Evolutionary conservation across 2,797 vertebrate genomes (phyloP), one percentile per base, ranked within the genome.

Genomic region (Chromobotia macracanthus): DNA sequence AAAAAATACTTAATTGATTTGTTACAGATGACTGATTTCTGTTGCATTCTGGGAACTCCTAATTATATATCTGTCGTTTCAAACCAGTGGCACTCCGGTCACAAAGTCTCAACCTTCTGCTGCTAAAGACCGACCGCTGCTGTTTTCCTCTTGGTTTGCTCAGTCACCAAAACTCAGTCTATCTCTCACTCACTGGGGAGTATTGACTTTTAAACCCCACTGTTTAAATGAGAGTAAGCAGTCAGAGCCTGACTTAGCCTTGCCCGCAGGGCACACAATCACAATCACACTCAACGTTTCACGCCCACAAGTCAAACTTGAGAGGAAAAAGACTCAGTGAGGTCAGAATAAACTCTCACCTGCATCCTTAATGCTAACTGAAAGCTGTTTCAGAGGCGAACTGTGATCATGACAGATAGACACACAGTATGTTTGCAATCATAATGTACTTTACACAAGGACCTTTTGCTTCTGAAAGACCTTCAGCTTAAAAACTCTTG

Each of bases 151-250:
- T 56, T 41, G n/a, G 18, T 55, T 65, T 66, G 21, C 12, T 77
- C 25, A 55, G 70, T 51, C 69, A 13, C 77, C 86, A 87, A 86
- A 75, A 82, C 80, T 90, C 82, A 69, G 80, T 88, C 88, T 63
- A 88, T 91, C 84, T 86, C 85, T 86, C 86, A 86, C 82, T 85
- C 51, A 58, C 76, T 76, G 79, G 25, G 51, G 82, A 12, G 60
- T 84, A 91, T 91, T 79, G 83, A 92, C 89, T 88, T 90, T 89
- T 87, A 87, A 90, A 88, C 88, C 87, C 71, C 50, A 48, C 77
- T 77, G n/a, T 76, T 84, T 85, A 92, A 92, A 92, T 91, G 85
- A 90, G 87, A 88, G 85, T 81, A 73, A 89, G 87, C 90, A 91
- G 88, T 85, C 84, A 85, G 86, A 86, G 81, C 88, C 84, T 81